These are phyloP conservation scores for Solenopsis invicta DNA, from an alignment of 1,140 invertebrate genomes.

Conservation along the genomic window DNA sequence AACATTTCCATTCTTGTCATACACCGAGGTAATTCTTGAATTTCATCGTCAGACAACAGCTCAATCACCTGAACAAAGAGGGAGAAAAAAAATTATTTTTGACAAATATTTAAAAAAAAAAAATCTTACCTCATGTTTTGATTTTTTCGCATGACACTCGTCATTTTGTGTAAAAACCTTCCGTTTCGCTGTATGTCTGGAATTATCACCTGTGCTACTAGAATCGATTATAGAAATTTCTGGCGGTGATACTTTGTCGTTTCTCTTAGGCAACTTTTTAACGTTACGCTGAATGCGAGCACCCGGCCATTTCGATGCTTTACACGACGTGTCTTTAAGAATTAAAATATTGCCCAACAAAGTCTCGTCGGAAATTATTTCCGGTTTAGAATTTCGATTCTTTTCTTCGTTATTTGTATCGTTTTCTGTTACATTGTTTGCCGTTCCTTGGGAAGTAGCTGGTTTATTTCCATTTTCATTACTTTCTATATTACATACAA, in stretches of 20 bases:
- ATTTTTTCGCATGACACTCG: slow-evolving; percentile 73
- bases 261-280: slow-evolving; percentile 83
- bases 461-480: background rate
- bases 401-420: slow-evolving; percentile 55
- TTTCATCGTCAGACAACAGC: slow-evolving; percentile 84
- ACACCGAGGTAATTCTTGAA: slow-evolving; percentile 80
- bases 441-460: background rate
- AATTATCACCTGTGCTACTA: slow-evolving; percentile 21
- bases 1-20: slow-evolving; percentile 83
- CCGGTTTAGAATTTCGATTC: slow-evolving; percentile 75
- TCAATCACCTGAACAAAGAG: slow-evolving; percentile 80
- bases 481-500: slow-evolving; percentile 21
- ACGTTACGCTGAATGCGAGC: slow-evolving; percentile 84
- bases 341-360: slow-evolving; percentile 80
- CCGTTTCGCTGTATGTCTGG: slow-evolving; percentile 65
- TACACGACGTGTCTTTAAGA: slow-evolving; percentile 57
- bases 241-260: slow-evolving; percentile 71
- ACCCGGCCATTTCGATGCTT: slow-evolving; percentile 79
- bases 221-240: slow-evolving; percentile 66
- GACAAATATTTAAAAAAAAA: slow-evolving; percentile 24
- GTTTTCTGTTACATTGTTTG: slow-evolving; percentile 45
- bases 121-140: slow-evolving; percentile 80
- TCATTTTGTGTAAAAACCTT: background rate
- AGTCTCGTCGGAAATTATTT: slow-evolving; percentile 84
- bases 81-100: slow-evolving; percentile 42